These are phyloP conservation scores for Folsomia candida DNA, from an alignment of 2,888 invertebrate species.

Conservation along the genomic window DNA sequence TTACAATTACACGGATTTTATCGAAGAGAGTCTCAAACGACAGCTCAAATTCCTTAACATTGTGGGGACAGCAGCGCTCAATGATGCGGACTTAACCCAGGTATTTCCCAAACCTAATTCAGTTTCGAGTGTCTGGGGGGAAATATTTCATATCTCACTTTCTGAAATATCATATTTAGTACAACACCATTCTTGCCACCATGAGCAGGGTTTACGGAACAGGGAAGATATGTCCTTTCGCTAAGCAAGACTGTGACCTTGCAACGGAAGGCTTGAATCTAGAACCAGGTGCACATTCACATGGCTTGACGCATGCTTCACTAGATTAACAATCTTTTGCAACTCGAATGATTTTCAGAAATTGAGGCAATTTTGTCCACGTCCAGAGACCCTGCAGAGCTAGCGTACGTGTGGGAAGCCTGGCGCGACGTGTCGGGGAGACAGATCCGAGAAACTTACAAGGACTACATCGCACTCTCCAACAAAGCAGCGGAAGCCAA, in stretches of 20 bases:
- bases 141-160: background rate
- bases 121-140: no score
- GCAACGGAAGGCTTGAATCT: conserved; percentile 58
- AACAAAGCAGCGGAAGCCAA: conserved; percentile 74
- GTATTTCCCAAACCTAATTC: conserved; percentile 57
- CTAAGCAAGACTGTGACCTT: conserved; percentile 55
- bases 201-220: conserved; percentile 76
- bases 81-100: conserved; percentile 71
- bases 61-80: conserved; percentile 68
- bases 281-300: conserved; percentile 55
- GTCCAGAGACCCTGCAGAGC: conserved; percentile 72
- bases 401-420: conserved; percentile 74
- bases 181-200: conserved; percentile 57
- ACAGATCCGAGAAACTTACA: conserved; percentile 71
- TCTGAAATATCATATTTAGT: conserved; percentile 45
- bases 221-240: conserved; percentile 67
- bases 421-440: conserved; percentile 79
- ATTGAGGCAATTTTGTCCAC: conserved; percentile 67
- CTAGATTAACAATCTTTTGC: background rate
- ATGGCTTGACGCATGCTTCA: no score
- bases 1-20: conserved; percentile 33
- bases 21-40: conserved; percentile 55
- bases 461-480: conserved; percentile 73
- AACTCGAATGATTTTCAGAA: no score
- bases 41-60: conserved; percentile 71